Evolutionary conservation across 35 echinoderm and acorn worm genomes (phyloP), one percentile per base, ranked within the genome.

Genomic region (Amphiura filiformis): DNA sequence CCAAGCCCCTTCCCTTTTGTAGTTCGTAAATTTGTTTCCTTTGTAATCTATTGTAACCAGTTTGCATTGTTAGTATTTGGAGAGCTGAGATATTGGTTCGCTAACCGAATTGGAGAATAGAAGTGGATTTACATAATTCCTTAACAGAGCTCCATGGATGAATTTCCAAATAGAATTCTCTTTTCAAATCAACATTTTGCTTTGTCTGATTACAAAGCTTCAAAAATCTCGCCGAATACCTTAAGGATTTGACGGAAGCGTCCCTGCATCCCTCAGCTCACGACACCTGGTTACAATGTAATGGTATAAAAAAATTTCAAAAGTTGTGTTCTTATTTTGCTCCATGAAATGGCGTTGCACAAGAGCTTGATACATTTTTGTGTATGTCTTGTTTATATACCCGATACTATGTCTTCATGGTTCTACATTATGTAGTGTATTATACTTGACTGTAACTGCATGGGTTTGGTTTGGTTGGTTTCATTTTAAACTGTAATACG

Each of bases 101-200:
- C 41, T 47, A 17, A 47, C 4, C 17, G 41, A 47, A 4, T 47
- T 47, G 41, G 17, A 47, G 41, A 47, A 9, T 47, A 23, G 61
- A 70, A 70, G 28, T 70, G 61, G 61, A 70, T 70, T 70, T 70
- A 70, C 28, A 70, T 70, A 70, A 70, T 70, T 70, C 61, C 28
- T 30, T 18, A 70, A n/a, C 61, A 70, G 7, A n/a, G 4, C 61
- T 13, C 61, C 15, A 70, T 70, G 9, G 61, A 70, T 23, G 61
- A 5, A 70, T 70, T 70, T 70, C 61, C 61, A 70, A 70, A 70
- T 23, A 70, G 4, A 70, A 70, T 26, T n/a, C 28, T n/a, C n/a
- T n/a, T 70, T 70, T 30, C 15, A 70, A 70, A 70, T 70, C 61
- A 70, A 30, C 61, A 70, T 15, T 70, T n/a, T n/a, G 1, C 61